Evolutionary conservation across 1,140 invertebrate genomes (phyloP), one percentile per base, ranked within the genome.

Genomic region (Drosophila lacteicornis): DNA sequence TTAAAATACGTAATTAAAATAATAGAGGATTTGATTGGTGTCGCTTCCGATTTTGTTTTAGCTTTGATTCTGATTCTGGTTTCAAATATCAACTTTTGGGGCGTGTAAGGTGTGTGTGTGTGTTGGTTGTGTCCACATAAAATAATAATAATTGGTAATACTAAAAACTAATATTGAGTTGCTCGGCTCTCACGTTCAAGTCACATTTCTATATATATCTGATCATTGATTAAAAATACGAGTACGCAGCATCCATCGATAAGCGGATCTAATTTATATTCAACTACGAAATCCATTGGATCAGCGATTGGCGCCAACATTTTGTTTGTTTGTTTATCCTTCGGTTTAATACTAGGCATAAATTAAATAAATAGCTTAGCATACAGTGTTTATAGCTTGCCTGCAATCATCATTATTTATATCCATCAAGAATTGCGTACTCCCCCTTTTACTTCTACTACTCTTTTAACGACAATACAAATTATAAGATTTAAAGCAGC

Each of bases 281-380:
- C 77, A 83, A 88, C 83, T 88, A 88, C 69, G 85, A 84, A 88
- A 87, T 87, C 71, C 82, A 86, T 85, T 78, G 68, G 76, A 85
- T 77, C 66, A 80, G 80, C 79, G 61, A 63, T 82, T 79, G 62
- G 47, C 70, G 81, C 66, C 75, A 78, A 68, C 51, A 61, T 42
- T 69, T 66, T 74, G 45, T 59, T 61, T 46, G 15, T 50, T 53
- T 19, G 19, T 19, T 57, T 56, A 56, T 59, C 51, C 17, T 51
- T 78, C 55, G 57, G 61, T 78, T 87, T 88, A 90, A 88, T 88
- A 88, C 84, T 88, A 88, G 53, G 78, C 84, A 88, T 88, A 88
- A 88, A 90, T 88, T 79, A 88, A 88, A 88, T 88, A 88, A 88
- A 88, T 88, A 88, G 85, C 85, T 87, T 87, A 87, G 84, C 84